These are phyloP conservation scores for Tachuris rubrigastra DNA, from an alignment of 2,113 vertebrate genomes.

Conservation along the genomic window DNA sequence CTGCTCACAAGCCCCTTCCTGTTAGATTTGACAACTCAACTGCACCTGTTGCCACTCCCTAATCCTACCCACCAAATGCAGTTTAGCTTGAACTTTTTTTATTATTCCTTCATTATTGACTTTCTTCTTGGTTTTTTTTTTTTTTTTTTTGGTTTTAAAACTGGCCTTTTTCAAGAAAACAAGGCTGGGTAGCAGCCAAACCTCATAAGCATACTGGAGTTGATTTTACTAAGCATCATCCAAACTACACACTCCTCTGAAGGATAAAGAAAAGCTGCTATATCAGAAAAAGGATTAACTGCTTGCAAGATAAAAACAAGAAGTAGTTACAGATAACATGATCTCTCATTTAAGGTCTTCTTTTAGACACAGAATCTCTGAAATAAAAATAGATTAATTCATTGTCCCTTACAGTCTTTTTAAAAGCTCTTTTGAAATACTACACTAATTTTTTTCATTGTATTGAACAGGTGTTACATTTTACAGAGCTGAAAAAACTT, in stretches of 20 bases:
- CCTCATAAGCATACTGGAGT: not conserved
- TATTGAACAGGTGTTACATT: not conserved
- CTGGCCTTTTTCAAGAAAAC: not conserved
- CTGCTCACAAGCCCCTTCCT: not conserved
- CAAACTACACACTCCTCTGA: not conserved
- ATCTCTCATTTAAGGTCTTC: not conserved
- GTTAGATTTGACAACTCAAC: not conserved
- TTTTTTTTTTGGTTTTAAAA: not conserved
- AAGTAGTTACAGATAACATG: not conserved
- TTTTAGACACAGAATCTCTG: not conserved
- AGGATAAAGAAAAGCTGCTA: not conserved
- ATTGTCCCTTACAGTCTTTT: not conserved
- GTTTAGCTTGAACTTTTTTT: not conserved
- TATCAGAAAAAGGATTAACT: not conserved
- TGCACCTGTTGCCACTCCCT: not conserved
- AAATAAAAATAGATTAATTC: not conserved
- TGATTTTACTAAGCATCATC: not conserved
- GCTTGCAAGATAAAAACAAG: not conserved
- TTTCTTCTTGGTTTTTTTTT: not conserved
- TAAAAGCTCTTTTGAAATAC: not conserved
- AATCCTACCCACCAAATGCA: not conserved
- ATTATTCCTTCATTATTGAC: not conserved
- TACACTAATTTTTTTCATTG: not conserved
- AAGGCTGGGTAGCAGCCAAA: not conserved
- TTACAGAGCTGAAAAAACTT: not conserved